Conservation (phyloP, 2,113 vertebrate genomes). For the Monopterus albus region DNA sequence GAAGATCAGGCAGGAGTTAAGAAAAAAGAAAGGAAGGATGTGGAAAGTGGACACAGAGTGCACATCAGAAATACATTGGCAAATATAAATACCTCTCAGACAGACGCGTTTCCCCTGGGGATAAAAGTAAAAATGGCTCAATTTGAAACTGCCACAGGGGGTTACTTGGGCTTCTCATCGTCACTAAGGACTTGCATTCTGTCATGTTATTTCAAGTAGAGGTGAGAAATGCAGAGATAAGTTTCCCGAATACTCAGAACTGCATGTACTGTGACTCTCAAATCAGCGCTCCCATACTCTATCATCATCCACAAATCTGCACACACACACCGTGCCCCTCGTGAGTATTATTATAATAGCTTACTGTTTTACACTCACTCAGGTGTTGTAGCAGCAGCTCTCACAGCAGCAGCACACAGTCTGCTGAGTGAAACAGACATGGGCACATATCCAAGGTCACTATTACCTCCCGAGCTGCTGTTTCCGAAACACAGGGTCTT, state of each 20-base stretch:
- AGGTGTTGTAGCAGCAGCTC: constrained; percentile 37
- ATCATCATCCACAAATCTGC: background rate
- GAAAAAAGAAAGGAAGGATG: constrained; percentile 11
- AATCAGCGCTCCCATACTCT: constrained; percentile 1
- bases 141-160: constrained; percentile 22
- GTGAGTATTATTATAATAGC: constrained; percentile 37
- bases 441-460: constrained; percentile 59
- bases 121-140: constrained; percentile 40
- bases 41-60: constrained; percentile 32
- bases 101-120: constrained; percentile 43
- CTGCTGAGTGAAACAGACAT: constrained; percentile 52
- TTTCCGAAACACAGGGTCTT: constrained; percentile 43
- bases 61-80: background rate
- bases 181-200: constrained; percentile 5
- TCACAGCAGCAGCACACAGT: constrained; percentile 40
- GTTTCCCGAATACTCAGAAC: background rate
- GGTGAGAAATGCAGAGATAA: constrained; percentile 1
- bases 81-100: constrained; percentile 21
- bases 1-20: constrained; percentile 36
- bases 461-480: constrained; percentile 33
- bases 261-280: constrained; percentile 42
- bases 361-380: constrained; percentile 63
- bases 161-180: constrained; percentile 2
- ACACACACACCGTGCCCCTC: constrained; percentile 12
- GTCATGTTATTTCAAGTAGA: constrained; percentile 5